A percentile compares a stretch with the other conserved stretches of the same genome.
phyloP scores from a whole-genome alignment of 2,888 invertebrate species.

The Agonopterix alstromeriana region DNA sequence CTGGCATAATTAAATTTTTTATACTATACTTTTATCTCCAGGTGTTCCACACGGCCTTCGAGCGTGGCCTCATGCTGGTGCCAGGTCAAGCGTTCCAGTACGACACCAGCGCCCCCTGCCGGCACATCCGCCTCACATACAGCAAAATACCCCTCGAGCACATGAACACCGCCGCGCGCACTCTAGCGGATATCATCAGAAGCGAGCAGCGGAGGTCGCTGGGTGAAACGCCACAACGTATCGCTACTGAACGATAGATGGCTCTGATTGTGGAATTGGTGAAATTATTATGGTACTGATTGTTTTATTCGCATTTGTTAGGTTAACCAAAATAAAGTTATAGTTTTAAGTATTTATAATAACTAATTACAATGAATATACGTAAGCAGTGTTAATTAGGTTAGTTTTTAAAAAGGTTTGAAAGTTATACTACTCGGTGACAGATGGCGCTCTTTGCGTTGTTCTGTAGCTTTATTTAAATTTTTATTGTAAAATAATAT shows the following conservation, averaged over 20 bases:
- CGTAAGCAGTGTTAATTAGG: too few species aligned
- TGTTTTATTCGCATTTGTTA: background rate
- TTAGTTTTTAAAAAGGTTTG: too few species aligned
- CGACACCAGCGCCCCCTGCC: constrained; percentile 78
- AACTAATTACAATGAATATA: background rate
- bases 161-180: constrained; percentile 78
- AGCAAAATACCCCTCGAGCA: constrained; percentile 80
- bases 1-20: too few species aligned
- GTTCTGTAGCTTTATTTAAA: too few species aligned
- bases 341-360: background rate
- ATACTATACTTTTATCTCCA: too few species aligned
- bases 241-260: constrained; percentile 34
- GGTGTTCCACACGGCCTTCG: constrained; percentile 76
- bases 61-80: constrained; percentile 81
- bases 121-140: constrained; percentile 83
- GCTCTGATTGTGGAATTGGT: constrained; percentile 3
- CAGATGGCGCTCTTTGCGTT: too few species aligned
- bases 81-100: constrained; percentile 86
- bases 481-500: too few species aligned
- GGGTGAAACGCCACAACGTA: constrained; percentile 27
- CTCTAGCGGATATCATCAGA: constrained; percentile 77
- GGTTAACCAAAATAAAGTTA: background rate
- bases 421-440: too few species aligned
- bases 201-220: constrained; percentile 65
- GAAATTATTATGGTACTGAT: background rate